These are phyloP conservation scores for Darevskia nairensis DNA, from an alignment of 2,797 vertebrate species.

Conservation along the genomic window DNA sequence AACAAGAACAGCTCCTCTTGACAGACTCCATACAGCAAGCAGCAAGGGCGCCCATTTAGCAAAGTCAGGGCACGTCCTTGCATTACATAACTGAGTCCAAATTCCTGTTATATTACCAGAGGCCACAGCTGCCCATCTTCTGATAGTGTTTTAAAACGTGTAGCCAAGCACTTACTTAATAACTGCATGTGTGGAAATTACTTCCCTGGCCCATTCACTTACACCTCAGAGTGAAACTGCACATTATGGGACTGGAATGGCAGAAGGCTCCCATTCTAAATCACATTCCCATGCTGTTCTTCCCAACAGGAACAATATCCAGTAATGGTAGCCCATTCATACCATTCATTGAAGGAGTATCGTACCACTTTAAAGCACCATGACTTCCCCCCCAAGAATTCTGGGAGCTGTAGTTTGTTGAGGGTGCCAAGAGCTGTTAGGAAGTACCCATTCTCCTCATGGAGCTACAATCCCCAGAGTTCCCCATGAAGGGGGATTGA, in stretches of 20 bases:
- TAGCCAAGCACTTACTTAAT: neutral
- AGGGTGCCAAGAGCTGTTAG: no score
- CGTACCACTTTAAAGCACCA: no score
- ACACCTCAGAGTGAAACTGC: neutral
- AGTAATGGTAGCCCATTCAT: no score
- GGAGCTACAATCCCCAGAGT: no score
- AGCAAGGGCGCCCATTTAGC: constrained; percentile 47
- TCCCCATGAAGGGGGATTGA: no score
- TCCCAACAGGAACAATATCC: neutral
- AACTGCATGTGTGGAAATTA: neutral
- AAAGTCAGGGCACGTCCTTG: constrained; percentile 57
- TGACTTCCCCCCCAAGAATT: no score
- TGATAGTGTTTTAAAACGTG: neutral
- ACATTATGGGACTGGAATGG: neutral
- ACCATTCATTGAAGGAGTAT: no score
- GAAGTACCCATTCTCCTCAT: no score
- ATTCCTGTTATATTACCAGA: constrained; percentile 60
- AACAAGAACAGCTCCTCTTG: constrained; percentile 20
- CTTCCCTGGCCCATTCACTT: neutral
- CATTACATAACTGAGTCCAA: constrained; percentile 57
- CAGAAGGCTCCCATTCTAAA: neutral
- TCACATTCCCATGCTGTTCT: neutral
- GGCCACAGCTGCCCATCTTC: constrained; percentile 41
- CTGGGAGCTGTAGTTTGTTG: no score
- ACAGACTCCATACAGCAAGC: constrained; percentile 36